These are phyloP conservation scores for Octomys mimax DNA, from an alignment of 2,797 vertebrate species.

Conservation along the genomic window DNA sequence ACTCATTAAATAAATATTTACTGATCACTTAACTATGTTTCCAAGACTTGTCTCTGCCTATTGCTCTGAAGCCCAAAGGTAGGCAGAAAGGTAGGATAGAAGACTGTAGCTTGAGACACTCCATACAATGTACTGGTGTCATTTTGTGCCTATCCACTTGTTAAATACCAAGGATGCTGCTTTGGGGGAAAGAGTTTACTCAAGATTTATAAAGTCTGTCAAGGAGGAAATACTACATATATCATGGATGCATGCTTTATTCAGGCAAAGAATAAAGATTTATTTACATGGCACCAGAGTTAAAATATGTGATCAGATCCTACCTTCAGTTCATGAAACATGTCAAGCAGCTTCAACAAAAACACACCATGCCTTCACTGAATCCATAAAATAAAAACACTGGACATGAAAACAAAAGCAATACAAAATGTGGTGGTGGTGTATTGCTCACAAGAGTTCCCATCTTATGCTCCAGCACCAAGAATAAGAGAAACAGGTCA, in stretches of 20 bases:
- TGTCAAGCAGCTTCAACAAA: background rate
- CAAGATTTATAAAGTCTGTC: conserved; percentile 69
- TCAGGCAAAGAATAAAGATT: conserved; percentile 36
- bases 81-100: background rate
- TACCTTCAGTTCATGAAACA: background rate
- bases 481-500: conserved; percentile 31
- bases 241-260: background rate
- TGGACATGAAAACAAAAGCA: conserved; percentile 56
- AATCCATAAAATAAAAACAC: conserved; percentile 56
- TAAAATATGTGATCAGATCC: background rate
- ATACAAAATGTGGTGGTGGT: background rate
- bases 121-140: background rate
- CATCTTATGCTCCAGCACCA: background rate
- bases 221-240: conserved; percentile 72
- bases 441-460: background rate
- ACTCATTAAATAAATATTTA: conserved; percentile 59
- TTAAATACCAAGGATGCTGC: conserved; percentile 18
- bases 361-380: background rate
- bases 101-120: conserved; percentile 22
- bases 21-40: conserved; percentile 8
- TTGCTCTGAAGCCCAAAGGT: background rate
- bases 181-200: conserved; percentile 59
- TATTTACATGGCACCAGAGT: background rate
- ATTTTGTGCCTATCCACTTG: background rate
- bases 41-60: background rate